Base-by-base conservation (phyloP, 2,113 vertebrate genomes). In the Tychaedon coryphoeus region DNA sequence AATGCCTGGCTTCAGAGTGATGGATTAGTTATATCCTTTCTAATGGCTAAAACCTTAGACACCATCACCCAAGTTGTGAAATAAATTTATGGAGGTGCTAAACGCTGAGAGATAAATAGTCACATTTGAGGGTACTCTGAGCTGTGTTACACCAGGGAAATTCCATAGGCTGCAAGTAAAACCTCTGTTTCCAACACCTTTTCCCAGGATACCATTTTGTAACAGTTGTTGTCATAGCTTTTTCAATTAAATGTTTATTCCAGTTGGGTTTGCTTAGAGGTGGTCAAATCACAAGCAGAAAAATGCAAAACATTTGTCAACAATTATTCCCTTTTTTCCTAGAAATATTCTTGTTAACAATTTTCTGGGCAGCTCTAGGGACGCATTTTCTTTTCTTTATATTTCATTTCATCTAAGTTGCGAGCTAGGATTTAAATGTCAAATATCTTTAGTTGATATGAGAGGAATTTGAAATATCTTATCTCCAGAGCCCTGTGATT, bases 381-480 rank as follows among this genome's bases (percentile, higher is more conserved):
- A 74, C 13, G 5, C 22, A 43, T 92, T 94, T 95, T 76, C 57
- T 78, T 85, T 60, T 78, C 67, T 45, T 85, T 90, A 7, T 48
- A 24, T 67, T 88, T 83, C 31, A 33, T 90, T 91, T 80, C 36
- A 14, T 74, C 71, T 25, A 66, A 85, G 60, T 83, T 64, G 53
- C 71, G 64, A 71, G 57, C 51, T 92, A 57, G 34, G 67, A 90
- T 93, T 91, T 91, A 73, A 95, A 82, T 87, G 53, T 75, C 75
- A 86, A 79, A 88, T 88, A 90, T 48, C 85, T 92, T 82, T 31
- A 65, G 51, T 16, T 86, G 76, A 79, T 75, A 54, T 16, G 38
- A 64, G 57, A 94, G 51, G 67, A 92, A 64, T 88, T 73, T 80
- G 81, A 90, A 92, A 80, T 75, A 79, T 20, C 72, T 88, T 86